Evolutionary conservation across 2,113 vertebrate species (phyloP), one percentile per base, ranked within the genome.

Genomic region (Empidonax traillii): DNA sequence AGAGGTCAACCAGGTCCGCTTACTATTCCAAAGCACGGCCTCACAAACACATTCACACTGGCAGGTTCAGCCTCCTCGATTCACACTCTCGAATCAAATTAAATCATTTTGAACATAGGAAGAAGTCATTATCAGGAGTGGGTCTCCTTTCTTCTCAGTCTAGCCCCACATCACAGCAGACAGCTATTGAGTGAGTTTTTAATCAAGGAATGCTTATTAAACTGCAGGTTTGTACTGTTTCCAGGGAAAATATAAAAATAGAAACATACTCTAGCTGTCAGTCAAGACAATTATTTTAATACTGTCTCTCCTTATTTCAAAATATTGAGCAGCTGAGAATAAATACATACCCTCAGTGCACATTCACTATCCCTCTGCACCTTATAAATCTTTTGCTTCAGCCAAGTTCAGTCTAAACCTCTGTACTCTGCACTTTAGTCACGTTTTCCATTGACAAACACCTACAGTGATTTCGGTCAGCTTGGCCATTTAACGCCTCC

Each of bases 141-240:
- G 28, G 56, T 79, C 81, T 93, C 69, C 74, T 93, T 94, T 94
- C 65, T 90, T 63, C 69, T 96, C 89, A 43, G 41, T 62, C 72
- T 79, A 91, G 90, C 55, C 62, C 62, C n/a, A 19, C 30, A 13
- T 87, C 80, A 85, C 49, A 83, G 72, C 62, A 96, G 95, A 83
- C 58, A 67, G 93, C 58, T 59, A 56, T 62, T 51, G 73, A 62
- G 51, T 19, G 1, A 85, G 82, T 82, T 61, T 90, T 96, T 96
- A 97, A 97, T 96, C 94, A 96, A 96, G 46, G 41, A 94, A 83
- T 44, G 66, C n/a, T 96, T 94, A 96, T 85, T 97, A 93, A 94
- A 88, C 74, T 80, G 52, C 78, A 97, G 39, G 27, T 83, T 93
- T 87, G 71, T 74, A 44, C 10, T 67, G 35, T 94, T 94, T 68